phyloP scores from a whole-genome alignment of 2,888 invertebrate species.

The Seira musarum region DNA sequence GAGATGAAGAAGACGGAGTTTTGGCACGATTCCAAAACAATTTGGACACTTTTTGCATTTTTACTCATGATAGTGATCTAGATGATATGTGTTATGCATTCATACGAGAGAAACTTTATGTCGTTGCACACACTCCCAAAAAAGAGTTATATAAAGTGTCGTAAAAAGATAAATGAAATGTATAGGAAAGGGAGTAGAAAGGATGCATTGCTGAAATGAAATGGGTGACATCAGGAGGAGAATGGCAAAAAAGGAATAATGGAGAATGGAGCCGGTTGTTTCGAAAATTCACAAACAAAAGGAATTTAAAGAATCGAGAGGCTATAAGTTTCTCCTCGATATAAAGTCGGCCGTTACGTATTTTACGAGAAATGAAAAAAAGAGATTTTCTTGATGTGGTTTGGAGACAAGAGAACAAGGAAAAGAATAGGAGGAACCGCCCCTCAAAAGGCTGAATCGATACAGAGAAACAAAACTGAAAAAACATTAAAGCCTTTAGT shows the following conservation, averaged over 20 bases:
- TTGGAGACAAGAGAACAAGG: constrained; percentile 8
- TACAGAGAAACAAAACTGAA: constrained; percentile 1
- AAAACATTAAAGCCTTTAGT: constrained; percentile 8
- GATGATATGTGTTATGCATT: constrained; percentile 16
- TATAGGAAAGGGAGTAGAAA: constrained; percentile 21
- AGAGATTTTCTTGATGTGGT: constrained; percentile 6
- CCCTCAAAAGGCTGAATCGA: neutral
- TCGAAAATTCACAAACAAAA: constrained; percentile 32
- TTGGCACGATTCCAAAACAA: constrained; percentile 65
- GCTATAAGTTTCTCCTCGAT: constrained; percentile 9
- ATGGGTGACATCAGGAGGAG: constrained; percentile 22
- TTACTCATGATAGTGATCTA: constrained; percentile 45
- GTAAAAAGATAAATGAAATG: constrained; percentile 39
- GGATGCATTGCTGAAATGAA: constrained; percentile 5
- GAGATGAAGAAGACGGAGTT: constrained; percentile 17
- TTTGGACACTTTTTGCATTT: constrained; percentile 67
- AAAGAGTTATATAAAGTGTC: constrained; percentile 16
- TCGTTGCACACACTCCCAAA: neutral
- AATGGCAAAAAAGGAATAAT: constrained; percentile 35
- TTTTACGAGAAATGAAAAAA: constrained; percentile 1
- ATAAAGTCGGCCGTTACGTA: neutral
- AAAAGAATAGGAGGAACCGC: neutral
- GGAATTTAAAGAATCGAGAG: constrained; percentile 37
- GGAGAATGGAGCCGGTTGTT: constrained; percentile 16
- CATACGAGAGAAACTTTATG: constrained; percentile 26